Evolutionary conservation across 2,888 invertebrate species (phyloP).

Genomic region (Aphodius sticticus): DNA sequence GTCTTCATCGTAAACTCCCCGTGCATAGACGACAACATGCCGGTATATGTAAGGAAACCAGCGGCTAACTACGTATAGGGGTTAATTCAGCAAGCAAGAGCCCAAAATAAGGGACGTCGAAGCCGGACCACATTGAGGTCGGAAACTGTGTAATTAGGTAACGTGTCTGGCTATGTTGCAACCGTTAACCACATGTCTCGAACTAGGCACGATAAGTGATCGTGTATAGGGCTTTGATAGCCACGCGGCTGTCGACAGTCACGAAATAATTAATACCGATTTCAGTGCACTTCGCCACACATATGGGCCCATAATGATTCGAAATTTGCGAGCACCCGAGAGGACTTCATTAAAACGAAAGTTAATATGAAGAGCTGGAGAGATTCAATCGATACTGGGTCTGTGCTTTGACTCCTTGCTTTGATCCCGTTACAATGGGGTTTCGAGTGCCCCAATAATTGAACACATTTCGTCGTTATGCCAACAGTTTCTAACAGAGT

Average conservation of each 20-base stretch:
- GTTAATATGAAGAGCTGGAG: not conserved
- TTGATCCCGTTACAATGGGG: not conserved
- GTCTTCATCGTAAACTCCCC: not conserved
- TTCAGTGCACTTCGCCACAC: not conserved
- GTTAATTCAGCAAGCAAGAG: too few relatives aligned
- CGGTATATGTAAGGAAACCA: not conserved
- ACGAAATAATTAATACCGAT: not conserved
- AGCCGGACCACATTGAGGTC: not conserved
- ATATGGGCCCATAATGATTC: not conserved
- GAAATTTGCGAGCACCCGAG: not conserved
- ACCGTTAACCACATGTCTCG: slow-evolving; percentile 14
- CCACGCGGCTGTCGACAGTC: not conserved
- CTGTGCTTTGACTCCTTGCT: not conserved
- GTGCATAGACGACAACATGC: not conserved
- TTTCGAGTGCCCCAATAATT: not conserved
- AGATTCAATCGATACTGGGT: not conserved
- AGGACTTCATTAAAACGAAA: not conserved
- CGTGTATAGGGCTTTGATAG: not conserved
- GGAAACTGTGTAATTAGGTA: slow-evolving; percentile 22
- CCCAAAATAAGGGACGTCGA: not conserved
- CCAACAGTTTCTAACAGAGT: not conserved
- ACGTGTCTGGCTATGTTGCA: slow-evolving; percentile 14
- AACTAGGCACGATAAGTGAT: slow-evolving; percentile 17
- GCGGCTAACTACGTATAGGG: not conserved
- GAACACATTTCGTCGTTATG: not conserved